A percentile compares a stretch with the other conserved stretches of the same genome.
Evolutionary conservation across 2,797 vertebrate genomes (phyloP).

Genomic region (Cryptoblepharus egeriae): DNA sequence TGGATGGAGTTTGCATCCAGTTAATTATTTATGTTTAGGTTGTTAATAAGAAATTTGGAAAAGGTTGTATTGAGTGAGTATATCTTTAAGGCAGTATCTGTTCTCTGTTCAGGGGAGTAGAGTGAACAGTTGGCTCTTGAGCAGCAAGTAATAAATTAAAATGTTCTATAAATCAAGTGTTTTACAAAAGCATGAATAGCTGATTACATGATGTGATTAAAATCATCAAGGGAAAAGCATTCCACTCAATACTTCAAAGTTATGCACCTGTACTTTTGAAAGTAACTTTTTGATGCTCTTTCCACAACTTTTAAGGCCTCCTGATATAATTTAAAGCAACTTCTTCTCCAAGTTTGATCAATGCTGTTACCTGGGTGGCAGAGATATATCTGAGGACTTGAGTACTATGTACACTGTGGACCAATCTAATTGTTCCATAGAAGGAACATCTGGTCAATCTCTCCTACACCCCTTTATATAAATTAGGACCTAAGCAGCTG

Average conservation of each 20-base stretch:
- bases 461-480: too few species aligned
- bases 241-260: conserved; percentile 57
- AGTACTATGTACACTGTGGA: not conserved
- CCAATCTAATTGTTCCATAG: too few species aligned
- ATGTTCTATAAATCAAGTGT: conserved; percentile 56
- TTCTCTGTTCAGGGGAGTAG: not conserved
- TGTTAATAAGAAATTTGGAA: not conserved
- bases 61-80: not conserved
- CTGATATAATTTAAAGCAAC: conserved; percentile 46
- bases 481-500: too few species aligned
- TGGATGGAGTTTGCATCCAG: not conserved
- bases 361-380: conserved; percentile 37
- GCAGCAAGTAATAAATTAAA: conserved; percentile 38
- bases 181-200: conserved; percentile 51
- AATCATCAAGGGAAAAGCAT: conserved; percentile 62
- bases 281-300: conserved; percentile 46
- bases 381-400: conserved; percentile 39
- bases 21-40: not conserved
- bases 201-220: conserved; percentile 61
- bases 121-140: conserved; percentile 46
- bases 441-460: too few species aligned
- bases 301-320: conserved; percentile 36
- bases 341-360: conserved; percentile 46
- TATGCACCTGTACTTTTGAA: conserved; percentile 53
- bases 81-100: conserved; percentile 31